Base-by-base conservation (phyloP, 2,888 invertebrate genomes). In the Meiosimyza decipiens region DNA sequence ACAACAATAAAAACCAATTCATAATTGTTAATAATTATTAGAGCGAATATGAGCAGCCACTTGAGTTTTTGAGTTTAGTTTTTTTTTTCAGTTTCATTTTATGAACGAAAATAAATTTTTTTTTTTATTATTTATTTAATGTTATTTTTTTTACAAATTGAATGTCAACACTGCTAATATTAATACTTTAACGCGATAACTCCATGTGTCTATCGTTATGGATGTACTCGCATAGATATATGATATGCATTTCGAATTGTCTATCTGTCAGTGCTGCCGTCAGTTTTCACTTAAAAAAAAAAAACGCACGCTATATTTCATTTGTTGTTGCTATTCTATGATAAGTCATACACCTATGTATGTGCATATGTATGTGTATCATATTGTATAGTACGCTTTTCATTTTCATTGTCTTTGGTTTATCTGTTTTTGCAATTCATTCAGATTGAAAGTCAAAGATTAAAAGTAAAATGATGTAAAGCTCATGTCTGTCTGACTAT, bases 11-110 rank as follows among this genome's bases (percentile, higher is more conserved):
- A 16, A 63, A 28, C 15, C 66, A 40, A 28, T 66, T 66, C 33
- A 16, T 52, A 50, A 16, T 57, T 57, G 57, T 71, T 65, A 60
- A 52, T 67, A 67, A 71, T 71, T 71, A 71, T 66, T 64, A 71
- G 71, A 71, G 71, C 71, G 71, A 60, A 71, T 71, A 60, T 28
- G 28, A 28, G 28, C 28, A 67, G 40, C 52, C 51, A 40, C 40
- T 57, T 52, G 6, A 60, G 51, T 57, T 50, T 64, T 57, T 60
- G 28, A 13, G 11, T 13, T 60, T 9, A 28, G n/a, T 47, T 57
- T 55, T 57, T 64, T n/a, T 49, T 71, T 55, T 59, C 40, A 13
- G 0, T 28, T 28, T 28, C 28, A 28, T 28, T 55, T 18, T 55
- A 47, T 33, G 54, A 55, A 13, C 33, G 9, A 9, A 9, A 1